These are phyloP conservation scores for Pinna nobilis DNA, from an alignment of 1,140 invertebrate species.

Conservation along the genomic window DNA sequence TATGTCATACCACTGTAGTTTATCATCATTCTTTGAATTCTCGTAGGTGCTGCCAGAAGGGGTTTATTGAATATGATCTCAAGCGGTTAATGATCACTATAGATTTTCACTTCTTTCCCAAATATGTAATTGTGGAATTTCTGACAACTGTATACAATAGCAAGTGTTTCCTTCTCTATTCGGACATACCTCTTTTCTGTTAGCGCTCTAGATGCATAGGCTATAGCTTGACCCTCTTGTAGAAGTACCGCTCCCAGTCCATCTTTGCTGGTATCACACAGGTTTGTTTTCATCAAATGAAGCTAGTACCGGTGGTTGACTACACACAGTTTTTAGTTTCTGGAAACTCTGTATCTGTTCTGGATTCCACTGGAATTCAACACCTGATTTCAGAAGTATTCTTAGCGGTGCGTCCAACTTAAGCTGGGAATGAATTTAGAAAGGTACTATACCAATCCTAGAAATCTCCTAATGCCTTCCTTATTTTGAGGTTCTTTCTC, in stretches of 20 bases:
- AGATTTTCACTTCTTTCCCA: constrained; percentile 4
- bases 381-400: constrained; percentile 34
- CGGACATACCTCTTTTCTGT: constrained; percentile 75
- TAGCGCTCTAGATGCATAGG: constrained; percentile 73
- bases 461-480: constrained; percentile 24
- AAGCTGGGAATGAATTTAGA: constrained; percentile 50
- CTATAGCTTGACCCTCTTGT: constrained; percentile 65
- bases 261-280: constrained; percentile 14
- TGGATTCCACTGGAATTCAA: constrained; percentile 34
- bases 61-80: constrained; percentile 69
- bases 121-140: constrained; percentile 55
- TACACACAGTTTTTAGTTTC: constrained; percentile 17
- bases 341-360: constrained; percentile 38
- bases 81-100: constrained; percentile 6
- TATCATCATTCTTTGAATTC: constrained; percentile 73
- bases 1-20: constrained; percentile 72
- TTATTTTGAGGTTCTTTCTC: constrained; percentile 47
- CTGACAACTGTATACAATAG: constrained; percentile 74
- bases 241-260: constrained; percentile 11
- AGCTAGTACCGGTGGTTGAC: constrained; percentile 18
- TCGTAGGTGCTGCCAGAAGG: constrained; percentile 30
- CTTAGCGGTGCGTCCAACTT: constrained; percentile 36
- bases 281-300: constrained; percentile 20
- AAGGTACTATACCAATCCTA: constrained; percentile 49
- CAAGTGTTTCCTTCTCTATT: constrained; percentile 75